phyloP scores from a whole-genome alignment of 2,888 invertebrate species.

The Tipula confusa region DNA sequence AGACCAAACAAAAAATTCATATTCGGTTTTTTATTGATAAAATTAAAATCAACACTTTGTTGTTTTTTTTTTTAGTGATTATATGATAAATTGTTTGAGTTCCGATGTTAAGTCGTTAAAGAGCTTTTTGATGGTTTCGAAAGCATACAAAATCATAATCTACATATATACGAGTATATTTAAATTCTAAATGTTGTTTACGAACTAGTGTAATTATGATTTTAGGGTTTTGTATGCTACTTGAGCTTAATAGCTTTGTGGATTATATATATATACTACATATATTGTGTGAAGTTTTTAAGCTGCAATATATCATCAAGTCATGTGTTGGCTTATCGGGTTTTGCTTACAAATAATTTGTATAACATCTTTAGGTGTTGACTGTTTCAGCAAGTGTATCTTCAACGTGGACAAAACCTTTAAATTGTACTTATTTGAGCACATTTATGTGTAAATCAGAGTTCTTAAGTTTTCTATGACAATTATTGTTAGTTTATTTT shows the following conservation, averaged over 20 bases:
- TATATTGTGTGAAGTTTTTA: background rate
- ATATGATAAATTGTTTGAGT: background rate
- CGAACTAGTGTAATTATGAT: background rate
- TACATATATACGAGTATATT: background rate
- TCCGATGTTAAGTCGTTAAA: conserved; percentile 12
- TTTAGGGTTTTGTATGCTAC: background rate
- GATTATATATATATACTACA: background rate
- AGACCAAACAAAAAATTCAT: background rate
- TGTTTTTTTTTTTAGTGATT: background rate
- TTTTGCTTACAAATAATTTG: too few species aligned
- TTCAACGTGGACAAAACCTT: too few species aligned
- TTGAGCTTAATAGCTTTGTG: background rate
- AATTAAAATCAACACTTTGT: conserved; percentile 12
- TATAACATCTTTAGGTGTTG: too few species aligned
- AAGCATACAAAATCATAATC: background rate
- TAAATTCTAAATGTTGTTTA: background rate
- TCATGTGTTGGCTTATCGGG: too few species aligned
- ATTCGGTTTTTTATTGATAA: background rate
- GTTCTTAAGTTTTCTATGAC: too few species aligned
- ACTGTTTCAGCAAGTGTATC: too few species aligned
- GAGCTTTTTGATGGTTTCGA: conserved; percentile 14
- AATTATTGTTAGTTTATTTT: too few species aligned
- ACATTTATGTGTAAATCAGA: too few species aligned
- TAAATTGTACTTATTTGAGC: too few species aligned
- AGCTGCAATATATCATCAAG: background rate